Conservation (phyloP, 2,113 vertebrate genomes). For the Cephalopholis sonnerati region DNA sequence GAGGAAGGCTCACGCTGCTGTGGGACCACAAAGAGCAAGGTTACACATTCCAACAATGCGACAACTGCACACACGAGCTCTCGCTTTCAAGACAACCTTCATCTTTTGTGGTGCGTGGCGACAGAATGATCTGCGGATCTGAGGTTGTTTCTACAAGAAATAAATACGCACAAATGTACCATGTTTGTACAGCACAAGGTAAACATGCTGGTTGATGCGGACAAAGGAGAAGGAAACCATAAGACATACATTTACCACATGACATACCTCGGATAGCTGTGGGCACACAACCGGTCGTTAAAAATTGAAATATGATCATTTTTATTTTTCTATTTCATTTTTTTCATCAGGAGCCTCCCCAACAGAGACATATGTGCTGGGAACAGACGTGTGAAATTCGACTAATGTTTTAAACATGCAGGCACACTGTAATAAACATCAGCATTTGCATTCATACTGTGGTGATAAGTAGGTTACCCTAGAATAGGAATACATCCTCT, state of each 20-base stretch:
- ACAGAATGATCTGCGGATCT: constrained; percentile 47
- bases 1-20: constrained; percentile 48
- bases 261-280: constrained; percentile 8
- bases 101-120: constrained; percentile 31
- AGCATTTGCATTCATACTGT: constrained; percentile 69
- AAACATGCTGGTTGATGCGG: constrained; percentile 6
- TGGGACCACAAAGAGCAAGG: constrained; percentile 55
- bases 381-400: constrained; percentile 54
- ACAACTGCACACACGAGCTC: constrained; percentile 37
- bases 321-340: constrained; percentile 4
- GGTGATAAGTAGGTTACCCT: constrained; percentile 80
- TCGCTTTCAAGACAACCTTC: constrained; percentile 32
- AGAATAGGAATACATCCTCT: constrained; percentile 76
- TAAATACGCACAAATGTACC: constrained; percentile 21
- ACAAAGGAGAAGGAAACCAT: constrained; percentile 7
- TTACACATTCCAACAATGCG: constrained; percentile 48
- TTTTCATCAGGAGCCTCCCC: constrained; percentile 20
- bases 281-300: not conserved
- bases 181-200: constrained; percentile 19
- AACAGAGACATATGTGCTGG: constrained; percentile 16
- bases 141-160: constrained; percentile 21
- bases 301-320: constrained; percentile 26
- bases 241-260: constrained; percentile 29
- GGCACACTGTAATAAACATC: constrained; percentile 71
- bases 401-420: constrained; percentile 76